phyloP scores from a whole-genome alignment of 2,113 vertebrate genomes.

The Tragelaphus buxtoni region DNA sequence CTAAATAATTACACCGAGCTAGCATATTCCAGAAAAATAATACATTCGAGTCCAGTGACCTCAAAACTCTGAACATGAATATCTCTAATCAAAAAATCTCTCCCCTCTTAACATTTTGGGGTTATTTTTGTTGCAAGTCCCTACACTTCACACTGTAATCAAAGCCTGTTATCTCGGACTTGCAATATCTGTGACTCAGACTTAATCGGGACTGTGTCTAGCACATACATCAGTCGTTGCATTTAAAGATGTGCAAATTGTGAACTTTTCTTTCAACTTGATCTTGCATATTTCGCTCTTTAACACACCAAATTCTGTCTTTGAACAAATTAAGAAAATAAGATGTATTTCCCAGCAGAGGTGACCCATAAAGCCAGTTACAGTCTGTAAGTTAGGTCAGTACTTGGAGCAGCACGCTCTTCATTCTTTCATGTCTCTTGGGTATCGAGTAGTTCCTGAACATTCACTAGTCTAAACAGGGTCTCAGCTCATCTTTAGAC shows the following conservation, averaged over 20 bases:
- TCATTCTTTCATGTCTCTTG: neutral
- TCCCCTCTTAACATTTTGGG: constrained; percentile 9
- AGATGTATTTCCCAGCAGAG: neutral
- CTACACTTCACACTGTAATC: constrained; percentile 48
- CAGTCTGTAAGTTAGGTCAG: neutral
- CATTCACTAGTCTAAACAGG: neutral
- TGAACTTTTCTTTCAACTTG: constrained; percentile 35
- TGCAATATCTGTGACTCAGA: constrained; percentile 67
- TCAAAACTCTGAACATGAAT: constrained; percentile 3
- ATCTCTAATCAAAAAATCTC: neutral
- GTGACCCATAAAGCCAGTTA: neutral
- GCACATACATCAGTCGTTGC: constrained; percentile 44
- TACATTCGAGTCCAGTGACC: constrained; percentile 8
- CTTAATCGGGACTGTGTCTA: constrained; percentile 58
- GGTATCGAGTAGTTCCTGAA: neutral
- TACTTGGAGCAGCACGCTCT: neutral
- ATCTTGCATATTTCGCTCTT: constrained; percentile 35
- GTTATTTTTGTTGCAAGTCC: constrained; percentile 62
- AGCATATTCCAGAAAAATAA: neutral
- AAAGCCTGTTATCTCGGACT: constrained; percentile 62
- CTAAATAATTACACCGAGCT: constrained; percentile 17
- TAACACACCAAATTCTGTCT: neutral
- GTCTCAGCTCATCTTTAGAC: neutral
- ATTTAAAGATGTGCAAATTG: constrained; percentile 61
- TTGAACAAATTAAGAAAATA: constrained; percentile 12